These are phyloP conservation scores for Heliothis peltigera DNA, from an alignment of 2,888 invertebrate species.

Conservation along the genomic window DNA sequence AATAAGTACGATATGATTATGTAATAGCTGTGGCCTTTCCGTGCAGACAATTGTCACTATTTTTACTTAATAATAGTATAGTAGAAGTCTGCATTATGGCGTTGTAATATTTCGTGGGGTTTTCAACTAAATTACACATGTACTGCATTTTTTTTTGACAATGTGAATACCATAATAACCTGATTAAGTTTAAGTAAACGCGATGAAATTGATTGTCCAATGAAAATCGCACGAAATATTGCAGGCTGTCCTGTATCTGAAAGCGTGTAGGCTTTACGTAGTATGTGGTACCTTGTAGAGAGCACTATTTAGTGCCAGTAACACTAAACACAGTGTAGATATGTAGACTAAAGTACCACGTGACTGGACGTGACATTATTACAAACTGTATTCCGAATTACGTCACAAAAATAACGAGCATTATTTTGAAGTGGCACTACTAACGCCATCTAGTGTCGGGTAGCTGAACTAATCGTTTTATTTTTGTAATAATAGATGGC, in stretches of 20 bases:
- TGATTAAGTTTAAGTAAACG: not conserved
- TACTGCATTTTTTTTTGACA: not conserved
- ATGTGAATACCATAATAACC: not conserved
- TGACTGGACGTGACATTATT: slow-evolving; percentile 27
- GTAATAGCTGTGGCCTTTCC: slow-evolving; percentile 63
- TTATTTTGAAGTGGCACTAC: slow-evolving; percentile 33
- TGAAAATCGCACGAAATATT: slow-evolving; percentile 25
- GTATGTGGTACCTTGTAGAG: slow-evolving; percentile 49
- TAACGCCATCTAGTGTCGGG: slow-evolving; percentile 43
- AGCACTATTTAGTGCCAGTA: slow-evolving; percentile 50
- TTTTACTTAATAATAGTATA: slow-evolving; percentile 20
- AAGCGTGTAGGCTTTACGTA: slow-evolving; percentile 55
- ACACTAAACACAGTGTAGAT: slow-evolving; percentile 52
- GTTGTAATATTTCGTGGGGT: slow-evolving; percentile 23
- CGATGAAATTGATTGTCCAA: not conserved
- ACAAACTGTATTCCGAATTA: slow-evolving; percentile 57
- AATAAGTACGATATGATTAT: slow-evolving; percentile 14
- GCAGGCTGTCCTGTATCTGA: slow-evolving; percentile 24
- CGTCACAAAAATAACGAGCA: slow-evolving; percentile 44
- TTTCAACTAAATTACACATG: not conserved
- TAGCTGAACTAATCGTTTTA: slow-evolving; percentile 47
- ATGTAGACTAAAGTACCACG: slow-evolving; percentile 47
- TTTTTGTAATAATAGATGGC: slow-evolving; percentile 53
- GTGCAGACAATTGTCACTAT: slow-evolving; percentile 50
- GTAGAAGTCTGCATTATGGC: slow-evolving; percentile 29